phyloP scores from a whole-genome alignment of 2,888 invertebrate genomes.

The Saturnia pavonia region DNA sequence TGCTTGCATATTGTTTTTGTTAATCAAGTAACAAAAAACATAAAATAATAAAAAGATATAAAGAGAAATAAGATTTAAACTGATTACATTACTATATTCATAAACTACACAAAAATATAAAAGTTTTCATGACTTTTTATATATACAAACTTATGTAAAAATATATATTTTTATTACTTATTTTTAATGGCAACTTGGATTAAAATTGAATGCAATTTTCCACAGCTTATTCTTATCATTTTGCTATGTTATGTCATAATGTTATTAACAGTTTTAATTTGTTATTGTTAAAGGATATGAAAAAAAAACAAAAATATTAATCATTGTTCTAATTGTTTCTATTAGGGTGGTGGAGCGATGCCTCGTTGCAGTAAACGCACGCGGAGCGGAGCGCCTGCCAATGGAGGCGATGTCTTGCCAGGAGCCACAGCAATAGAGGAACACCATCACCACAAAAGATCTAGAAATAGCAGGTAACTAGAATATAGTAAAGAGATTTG shows the following conservation, averaged over 20 bases:
- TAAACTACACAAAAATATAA: no score
- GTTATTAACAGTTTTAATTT: neutral
- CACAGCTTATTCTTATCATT: neutral
- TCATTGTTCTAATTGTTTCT: neutral
- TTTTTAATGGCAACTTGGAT: neutral
- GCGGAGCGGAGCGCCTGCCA: conserved; percentile 67
- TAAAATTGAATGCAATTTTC: neutral
- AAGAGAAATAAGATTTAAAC: no score
- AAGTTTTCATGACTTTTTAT: no score
- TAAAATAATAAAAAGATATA: no score
- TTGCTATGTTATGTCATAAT: no score
- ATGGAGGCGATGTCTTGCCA: conserved; percentile 57
- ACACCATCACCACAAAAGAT: conserved; percentile 74
- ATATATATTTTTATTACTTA: neutral
- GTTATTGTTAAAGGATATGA: neutral
- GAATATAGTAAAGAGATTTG: neutral
- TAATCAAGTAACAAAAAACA: no score
- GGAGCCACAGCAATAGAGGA: conserved; percentile 70
- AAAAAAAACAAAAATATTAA: neutral
- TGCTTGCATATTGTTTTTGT: no score
- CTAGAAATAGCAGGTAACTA: conserved; percentile 69
- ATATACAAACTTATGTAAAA: no score
- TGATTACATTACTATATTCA: no score
- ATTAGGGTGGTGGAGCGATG: conserved; percentile 77
- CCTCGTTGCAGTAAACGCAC: conserved; percentile 80